Base-by-base conservation (phyloP, 2,113 vertebrate species). In the Balaeniceps rex region DNA sequence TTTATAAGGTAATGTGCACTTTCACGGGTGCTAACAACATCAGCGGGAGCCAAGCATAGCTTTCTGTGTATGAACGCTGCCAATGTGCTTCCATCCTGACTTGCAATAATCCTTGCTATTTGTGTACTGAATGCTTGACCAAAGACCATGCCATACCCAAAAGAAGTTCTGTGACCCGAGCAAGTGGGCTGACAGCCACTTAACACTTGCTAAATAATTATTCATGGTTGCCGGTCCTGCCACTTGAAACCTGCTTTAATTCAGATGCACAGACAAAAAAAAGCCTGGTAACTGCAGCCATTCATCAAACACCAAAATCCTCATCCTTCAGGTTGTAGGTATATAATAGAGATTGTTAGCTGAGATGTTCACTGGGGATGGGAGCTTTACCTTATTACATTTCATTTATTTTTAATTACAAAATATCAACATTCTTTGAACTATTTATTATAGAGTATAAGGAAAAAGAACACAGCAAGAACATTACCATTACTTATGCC, bases 1-100 rank as follows among this genome's bases (percentile, higher is more conserved):
- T 93, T 83, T 86, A 64, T n/a, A 92, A 92, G 79, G 64, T n/a
- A 86, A 80, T 26, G 58, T 70, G 79, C 64, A 72, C 71, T 83
- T 88, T 55, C 85, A 57, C 75, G 84, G 91, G 93, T 94, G 91
- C 74, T 86, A 92, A 80, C 54, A 94, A 42, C 78, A 90, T 23
- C n/a, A 85, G 75, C 63, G 36, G 0, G 10, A 96, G 89, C 87
- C 89, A 89, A 69, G 81, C 66, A 74, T 4, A 95, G 91, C 84
- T 85, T n/a, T 80, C 78, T 49, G 61, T 5, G 6, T 44, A 19
- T 10, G 22, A 94, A n/a, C 11, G 5, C 87, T 95, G 84, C 90
- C 96, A 90, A 31, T 1, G 11, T 2, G 22, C 79, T 95, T 36
- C 68, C 84, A 80, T 24, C 71, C 91, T 21, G 66, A 47, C 72